Evolutionary conservation across 2,113 vertebrate genomes (phyloP).

Genomic region (Scartelaos histophorus): DNA sequence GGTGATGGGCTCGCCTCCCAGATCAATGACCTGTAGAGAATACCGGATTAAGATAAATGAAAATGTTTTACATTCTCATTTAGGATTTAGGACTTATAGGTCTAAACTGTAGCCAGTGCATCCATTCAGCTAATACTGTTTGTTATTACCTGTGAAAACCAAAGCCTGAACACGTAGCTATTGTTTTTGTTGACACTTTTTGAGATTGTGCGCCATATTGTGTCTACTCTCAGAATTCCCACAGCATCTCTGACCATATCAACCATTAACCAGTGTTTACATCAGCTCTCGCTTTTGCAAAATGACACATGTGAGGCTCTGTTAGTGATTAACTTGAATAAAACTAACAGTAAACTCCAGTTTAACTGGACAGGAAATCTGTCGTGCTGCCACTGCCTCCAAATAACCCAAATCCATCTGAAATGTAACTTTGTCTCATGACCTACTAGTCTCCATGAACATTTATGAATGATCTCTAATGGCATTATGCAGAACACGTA

Average conservation of each 20-base stretch:
- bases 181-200: not conserved
- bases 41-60: not conserved
- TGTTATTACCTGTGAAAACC: not conserved
- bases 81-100: not conserved
- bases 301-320: not conserved
- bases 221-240: not conserved
- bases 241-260: not conserved
- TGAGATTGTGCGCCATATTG: not conserved
- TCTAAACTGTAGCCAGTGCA: too few relatives aligned
- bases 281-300: not conserved
- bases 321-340: not conserved
- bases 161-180: not conserved
- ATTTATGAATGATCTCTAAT: too few relatives aligned
- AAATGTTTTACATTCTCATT: not conserved
- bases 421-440: too few relatives aligned
- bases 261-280: constrained; percentile 2
- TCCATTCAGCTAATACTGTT: not conserved
- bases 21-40: constrained; percentile 86
- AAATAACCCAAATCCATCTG: too few relatives aligned
- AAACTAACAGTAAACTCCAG: too few relatives aligned
- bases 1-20: constrained; percentile 83
- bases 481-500: too few relatives aligned
- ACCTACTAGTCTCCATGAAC: too few relatives aligned
- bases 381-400: too few relatives aligned
- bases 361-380: too few relatives aligned